Percentiles rank a stretch among this genome's conserved stretches.
Evolutionary conservation across 2,888 invertebrate species (phyloP).

Genomic region (Mimumesa dahlbomi): DNA sequence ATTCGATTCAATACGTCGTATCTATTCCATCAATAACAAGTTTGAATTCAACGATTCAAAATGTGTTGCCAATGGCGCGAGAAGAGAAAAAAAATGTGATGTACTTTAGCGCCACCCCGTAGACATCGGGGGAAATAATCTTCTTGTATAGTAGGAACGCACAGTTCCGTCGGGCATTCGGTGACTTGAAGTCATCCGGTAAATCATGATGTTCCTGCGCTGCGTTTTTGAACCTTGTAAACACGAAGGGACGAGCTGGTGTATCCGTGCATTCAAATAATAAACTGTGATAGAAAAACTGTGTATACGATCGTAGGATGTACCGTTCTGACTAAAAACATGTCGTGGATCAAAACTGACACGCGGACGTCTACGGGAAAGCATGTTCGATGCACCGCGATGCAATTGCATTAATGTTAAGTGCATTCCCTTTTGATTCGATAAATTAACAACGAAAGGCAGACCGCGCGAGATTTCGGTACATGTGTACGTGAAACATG

Average conservation of each 20-base stretch:
- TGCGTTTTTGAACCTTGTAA: slow-evolving; percentile 28
- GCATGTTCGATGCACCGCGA: slow-evolving; percentile 34
- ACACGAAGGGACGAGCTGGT: slow-evolving; percentile 20
- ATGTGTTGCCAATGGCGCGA: too few species aligned
- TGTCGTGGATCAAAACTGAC: slow-evolving; percentile 33
- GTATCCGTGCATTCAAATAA: slow-evolving; percentile 16
- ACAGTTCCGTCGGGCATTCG: slow-evolving; percentile 46
- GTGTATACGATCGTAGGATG: slow-evolving; percentile 12
- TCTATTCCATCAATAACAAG: too few species aligned
- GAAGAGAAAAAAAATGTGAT: neutral
- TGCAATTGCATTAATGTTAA: slow-evolving; percentile 40
- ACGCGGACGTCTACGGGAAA: slow-evolving; percentile 30
- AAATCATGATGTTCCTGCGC: slow-evolving; percentile 16
- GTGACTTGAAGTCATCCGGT: slow-evolving; percentile 51
- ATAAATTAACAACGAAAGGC: slow-evolving; percentile 12
- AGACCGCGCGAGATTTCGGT: slow-evolving; percentile 9
- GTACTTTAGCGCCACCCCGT: slow-evolving; percentile 14
- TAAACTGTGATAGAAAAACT: slow-evolving; percentile 34
- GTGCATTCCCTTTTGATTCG: slow-evolving; percentile 9
- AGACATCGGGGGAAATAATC: slow-evolving; percentile 10
- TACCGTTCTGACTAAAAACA: neutral
- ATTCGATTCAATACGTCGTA: too few species aligned
- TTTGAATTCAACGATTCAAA: too few species aligned
- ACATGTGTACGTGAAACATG: slow-evolving; percentile 50
- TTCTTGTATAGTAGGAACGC: slow-evolving; percentile 27